Evolutionary conservation across 2,797 vertebrate species (phyloP), one percentile per base, ranked within the genome.

Genomic region (Steatocranus sp.): DNA sequence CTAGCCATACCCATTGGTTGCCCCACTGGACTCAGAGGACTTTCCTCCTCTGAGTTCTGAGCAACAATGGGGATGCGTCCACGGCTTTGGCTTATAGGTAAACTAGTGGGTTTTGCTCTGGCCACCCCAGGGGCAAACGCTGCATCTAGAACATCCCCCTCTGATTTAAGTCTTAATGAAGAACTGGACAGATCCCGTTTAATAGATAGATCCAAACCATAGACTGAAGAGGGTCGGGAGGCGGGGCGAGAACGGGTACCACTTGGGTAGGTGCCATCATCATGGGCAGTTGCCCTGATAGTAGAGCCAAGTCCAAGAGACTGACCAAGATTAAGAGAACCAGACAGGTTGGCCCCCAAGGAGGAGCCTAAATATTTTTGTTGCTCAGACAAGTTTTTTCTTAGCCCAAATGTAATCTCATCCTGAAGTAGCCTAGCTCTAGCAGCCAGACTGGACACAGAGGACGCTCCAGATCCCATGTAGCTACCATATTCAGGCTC

Each of bases 1-100:
- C 98, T 97, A 66, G 99, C 98, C 99, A 99, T 99, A 76, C 99
- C 99, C 98, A 99, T 99, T 81, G 99, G 99, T 87, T 99, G 97
- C 20, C 99, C 99, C 91, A 99, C 99, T 2, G 99, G 99, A 94
- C 99, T 99, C 83, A 99, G 92, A 76, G 99, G 99, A 90, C 99
- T 99, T 89, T 99, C 99, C 86, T 99, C 99, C 90, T 99, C 99
- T 43, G 99, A 99, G 92, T 99, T 99, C 93, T 99, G 99, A 1
- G 98, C 98, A 91, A 99, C 98, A 88, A 99, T 98, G 41, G 99
- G 98, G 88, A 99, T 99, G 63, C 99, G 97, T 78, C 98, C 98
- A 87, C 98, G 96, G 82, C 98, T 99, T 94, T 99, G 98, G 95
- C 98, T 99, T 89, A 99, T 99, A 56, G 98, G 98, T 89, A 99